A percentile compares a stretch with the other conserved stretches of the same genome.
Evolutionary conservation across 2,797 vertebrate genomes (phyloP).

Genomic region (Gymnothorax javanicus): DNA sequence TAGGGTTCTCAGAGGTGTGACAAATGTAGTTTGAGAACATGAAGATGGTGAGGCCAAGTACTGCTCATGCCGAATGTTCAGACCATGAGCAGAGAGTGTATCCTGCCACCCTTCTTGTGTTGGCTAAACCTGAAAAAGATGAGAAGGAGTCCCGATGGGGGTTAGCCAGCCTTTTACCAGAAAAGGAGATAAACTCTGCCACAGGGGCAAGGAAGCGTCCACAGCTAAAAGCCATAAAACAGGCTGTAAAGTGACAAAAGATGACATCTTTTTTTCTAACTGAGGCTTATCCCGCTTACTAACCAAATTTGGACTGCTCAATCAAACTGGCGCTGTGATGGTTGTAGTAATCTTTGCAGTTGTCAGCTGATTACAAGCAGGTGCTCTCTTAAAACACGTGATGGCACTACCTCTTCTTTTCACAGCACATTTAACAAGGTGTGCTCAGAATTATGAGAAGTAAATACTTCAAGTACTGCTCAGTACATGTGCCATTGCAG

Average conservation of each 20-base stretch:
- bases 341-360: neutral
- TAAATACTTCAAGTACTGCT: neutral
- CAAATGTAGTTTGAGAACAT: neutral
- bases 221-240: neutral
- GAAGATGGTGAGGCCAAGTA: neutral
- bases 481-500: neutral
- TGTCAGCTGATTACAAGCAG: neutral
- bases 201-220: neutral
- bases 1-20: too few species aligned
- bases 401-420: neutral
- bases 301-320: neutral
- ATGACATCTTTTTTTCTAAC: neutral
- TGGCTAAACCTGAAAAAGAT: neutral
- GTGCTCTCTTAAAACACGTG: neutral
- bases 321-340: neutral
- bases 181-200: neutral
- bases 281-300: neutral
- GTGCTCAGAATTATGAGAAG: neutral
- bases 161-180: neutral
- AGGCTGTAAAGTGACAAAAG: neutral
- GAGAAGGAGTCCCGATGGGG: neutral
- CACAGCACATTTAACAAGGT: neutral
- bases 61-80: neutral
- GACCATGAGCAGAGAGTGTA: neutral
- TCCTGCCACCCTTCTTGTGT: neutral